These are phyloP conservation scores for Ramphastos sulfuratus DNA, from an alignment of 2,113 vertebrate genomes.

Conservation along the genomic window DNA sequence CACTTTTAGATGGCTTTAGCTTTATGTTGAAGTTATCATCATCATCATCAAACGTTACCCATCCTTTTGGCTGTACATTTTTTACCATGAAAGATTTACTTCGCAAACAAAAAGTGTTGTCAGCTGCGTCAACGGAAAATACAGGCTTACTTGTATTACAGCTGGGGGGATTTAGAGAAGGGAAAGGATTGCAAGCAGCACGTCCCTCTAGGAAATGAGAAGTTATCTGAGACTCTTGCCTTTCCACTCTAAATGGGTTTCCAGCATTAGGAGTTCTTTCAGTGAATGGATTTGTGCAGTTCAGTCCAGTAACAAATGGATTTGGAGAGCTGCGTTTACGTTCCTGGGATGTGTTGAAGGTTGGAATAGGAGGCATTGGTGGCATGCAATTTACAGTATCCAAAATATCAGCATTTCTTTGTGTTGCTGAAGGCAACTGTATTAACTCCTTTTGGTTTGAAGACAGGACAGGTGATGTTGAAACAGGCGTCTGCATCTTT, in stretches of 20 bases:
- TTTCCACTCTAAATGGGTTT: constrained; percentile 73
- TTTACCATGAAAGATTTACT: constrained; percentile 38
- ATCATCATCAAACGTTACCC: constrained; percentile 89
- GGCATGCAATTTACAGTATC: constrained; percentile 71
- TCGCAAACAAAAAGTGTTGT: constrained; percentile 49
- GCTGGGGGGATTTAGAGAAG: constrained; percentile 42
- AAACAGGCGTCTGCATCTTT: constrained; percentile 75
- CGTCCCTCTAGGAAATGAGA: constrained; percentile 64
- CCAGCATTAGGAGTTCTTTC: constrained; percentile 65
- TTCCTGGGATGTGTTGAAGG: constrained; percentile 83
- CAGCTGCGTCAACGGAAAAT: constrained; percentile 42
- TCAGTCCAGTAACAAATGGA: constrained; percentile 73
- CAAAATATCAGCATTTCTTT: constrained; percentile 40
- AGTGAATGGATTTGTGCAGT: constrained; percentile 84
- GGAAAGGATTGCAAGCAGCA: constrained; percentile 29
- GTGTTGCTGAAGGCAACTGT: constrained; percentile 74
- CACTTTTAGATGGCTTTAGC: constrained; percentile 37
- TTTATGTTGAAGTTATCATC: constrained; percentile 53
- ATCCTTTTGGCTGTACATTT: constrained; percentile 75
- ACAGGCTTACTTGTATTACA: constrained; percentile 46
- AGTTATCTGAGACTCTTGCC: constrained; percentile 50
- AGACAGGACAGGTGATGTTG: constrained; percentile 56
- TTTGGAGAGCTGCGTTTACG: constrained; percentile 75
- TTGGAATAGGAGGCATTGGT: constrained; percentile 75
- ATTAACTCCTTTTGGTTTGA: constrained; percentile 71